Base-by-base conservation (phyloP, 2,113 vertebrate genomes). In the Spea multiplicata region DNA sequence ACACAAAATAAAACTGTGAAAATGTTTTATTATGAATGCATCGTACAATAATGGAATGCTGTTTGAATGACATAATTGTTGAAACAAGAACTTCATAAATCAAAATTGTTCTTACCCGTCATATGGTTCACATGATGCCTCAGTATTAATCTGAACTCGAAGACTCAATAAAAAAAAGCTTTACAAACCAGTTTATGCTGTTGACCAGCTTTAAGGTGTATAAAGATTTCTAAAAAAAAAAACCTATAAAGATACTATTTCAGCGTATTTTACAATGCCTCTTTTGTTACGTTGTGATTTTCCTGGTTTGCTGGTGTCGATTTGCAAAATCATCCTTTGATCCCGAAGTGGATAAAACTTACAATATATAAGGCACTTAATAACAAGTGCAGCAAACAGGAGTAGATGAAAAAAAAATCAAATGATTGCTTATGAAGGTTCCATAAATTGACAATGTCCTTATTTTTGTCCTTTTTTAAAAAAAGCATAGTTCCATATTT, bases 201-300 rank as follows among this genome's bases (percentile, higher is more conserved):
- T 95, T 61, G 91, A 93, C 75, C 92, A 93, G 48, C 88, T 90
- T 84, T 94, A 90, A 8, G 91, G 89, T 10, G 93, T 92, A 55
- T 49, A n/a, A 70, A 93, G 86, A 73, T 92, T 83, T 0, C 89
- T 92, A 62, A 93, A 93, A 75, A 30, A 30, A 30, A 30, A 30
- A 30, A 30, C 2, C 30, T 30, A 30, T 30, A 30, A 30, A 30
- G 30, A 30, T 2, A 30, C 94, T 75, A 96, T 94, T 0, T 96
- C 95, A 93, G 95, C 92, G 82, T 95, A 97, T 81, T 94, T 93
- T 85, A 95, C 95, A 78, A 95, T 94, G 84, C 94, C 93, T 78
- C 95, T 94, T 9, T 92, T 91, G 86, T 95, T 95, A 78, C 94
- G 92, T 86, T 95, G 94, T 83, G 88, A 94, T 93, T 77, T 94